phyloP scores from a whole-genome alignment of 37 sponge, comb jelly and placozoan genomes.

The Dysidea cf. avara region DNA sequence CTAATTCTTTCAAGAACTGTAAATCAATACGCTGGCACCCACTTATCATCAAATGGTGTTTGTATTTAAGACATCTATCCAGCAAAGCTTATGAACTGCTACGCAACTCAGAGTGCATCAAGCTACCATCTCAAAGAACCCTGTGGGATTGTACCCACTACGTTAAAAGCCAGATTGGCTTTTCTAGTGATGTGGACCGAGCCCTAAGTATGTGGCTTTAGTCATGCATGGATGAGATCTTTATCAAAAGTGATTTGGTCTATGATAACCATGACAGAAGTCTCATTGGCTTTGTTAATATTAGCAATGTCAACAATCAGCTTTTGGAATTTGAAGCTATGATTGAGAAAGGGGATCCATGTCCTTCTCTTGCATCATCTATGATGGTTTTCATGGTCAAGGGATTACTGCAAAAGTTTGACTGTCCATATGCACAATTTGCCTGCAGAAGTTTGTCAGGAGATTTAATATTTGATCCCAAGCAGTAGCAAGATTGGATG shows the following conservation, averaged over 20 bases:
- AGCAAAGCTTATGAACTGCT: constrained; percentile 33
- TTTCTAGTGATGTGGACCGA: constrained; percentile 17
- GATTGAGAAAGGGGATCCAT: too few relatives aligned
- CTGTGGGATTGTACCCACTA: constrained; percentile 42
- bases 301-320: constrained; percentile 16
- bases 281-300: too few relatives aligned
- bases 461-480: constrained; percentile 27
- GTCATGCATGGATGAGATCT: constrained; percentile 40
- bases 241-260: constrained; percentile 28
- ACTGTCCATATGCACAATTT: constrained; percentile 47
- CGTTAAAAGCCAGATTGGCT: constrained; percentile 17
- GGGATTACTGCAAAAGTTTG: constrained; percentile 20
- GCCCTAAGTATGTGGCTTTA: constrained; percentile 22
- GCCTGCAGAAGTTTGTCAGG: constrained; percentile 21
- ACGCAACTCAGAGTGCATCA: constrained; percentile 23
- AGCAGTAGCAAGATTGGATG: constrained; percentile 14
- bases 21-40: constrained; percentile 46
- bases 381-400: constrained; percentile 39
- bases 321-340: too few relatives aligned
- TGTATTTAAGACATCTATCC: constrained; percentile 36
- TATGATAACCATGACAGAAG: constrained; percentile 20
- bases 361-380: constrained; percentile 14
- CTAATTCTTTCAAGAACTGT: background rate
- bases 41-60: constrained; percentile 45
- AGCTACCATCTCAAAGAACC: too few relatives aligned